Conservation (phyloP, 2,113 vertebrate species). For the Oceanodroma tethys region DNA sequence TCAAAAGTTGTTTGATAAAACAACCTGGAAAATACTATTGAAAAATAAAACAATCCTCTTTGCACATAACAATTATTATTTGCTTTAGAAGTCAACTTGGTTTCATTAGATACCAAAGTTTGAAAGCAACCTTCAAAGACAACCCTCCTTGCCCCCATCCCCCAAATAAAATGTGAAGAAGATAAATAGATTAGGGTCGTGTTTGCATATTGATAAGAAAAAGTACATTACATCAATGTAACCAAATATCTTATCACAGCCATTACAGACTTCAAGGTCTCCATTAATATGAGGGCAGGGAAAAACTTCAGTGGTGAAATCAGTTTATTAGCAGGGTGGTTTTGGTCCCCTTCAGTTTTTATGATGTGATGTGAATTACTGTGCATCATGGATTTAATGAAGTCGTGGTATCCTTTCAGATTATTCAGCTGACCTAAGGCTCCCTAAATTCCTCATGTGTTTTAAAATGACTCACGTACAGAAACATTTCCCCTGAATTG, state of each 20-base stretch:
- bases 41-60: background rate
- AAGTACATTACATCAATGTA: constrained; percentile 43
- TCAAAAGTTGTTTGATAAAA: background rate
- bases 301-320: background rate
- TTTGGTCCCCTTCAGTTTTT: background rate
- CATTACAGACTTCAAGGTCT: constrained; percentile 1
- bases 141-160: background rate
- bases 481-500: background rate
- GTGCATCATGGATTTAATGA: background rate
- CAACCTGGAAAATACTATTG: background rate
- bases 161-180: constrained; percentile 46
- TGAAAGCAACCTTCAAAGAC: constrained; percentile 44
- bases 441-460: background rate
- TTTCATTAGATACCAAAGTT: background rate
- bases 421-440: background rate
- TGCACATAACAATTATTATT: background rate
- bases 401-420: background rate
- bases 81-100: background rate
- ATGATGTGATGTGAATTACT: background rate
- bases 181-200: constrained; percentile 53
- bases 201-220: constrained; percentile 50
- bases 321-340: background rate
- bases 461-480: background rate
- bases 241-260: constrained; percentile 43
- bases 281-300: constrained; percentile 17